Percentiles rank a stretch among this genome's conserved stretches.
These are phyloP conservation scores for Sarcophaga rosellei DNA, from an alignment of 2,888 invertebrate species.

Conservation along the genomic window DNA sequence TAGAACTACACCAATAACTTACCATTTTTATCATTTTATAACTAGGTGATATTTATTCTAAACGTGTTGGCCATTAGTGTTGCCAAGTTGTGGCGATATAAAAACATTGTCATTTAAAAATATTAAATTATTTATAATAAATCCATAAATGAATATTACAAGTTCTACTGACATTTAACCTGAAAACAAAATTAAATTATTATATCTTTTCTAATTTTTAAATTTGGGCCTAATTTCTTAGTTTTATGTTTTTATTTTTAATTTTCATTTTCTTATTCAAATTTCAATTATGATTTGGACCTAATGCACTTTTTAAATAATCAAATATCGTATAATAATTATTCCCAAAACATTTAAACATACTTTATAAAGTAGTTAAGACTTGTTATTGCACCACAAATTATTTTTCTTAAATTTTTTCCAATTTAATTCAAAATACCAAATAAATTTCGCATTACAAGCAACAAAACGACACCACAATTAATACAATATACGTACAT, in stretches of 20 bases:
- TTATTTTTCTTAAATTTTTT: conserved; percentile 27
- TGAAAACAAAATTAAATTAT: conserved; percentile 33
- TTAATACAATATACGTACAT: neutral
- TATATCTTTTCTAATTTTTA: conserved; percentile 13
- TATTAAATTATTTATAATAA: too few species aligned
- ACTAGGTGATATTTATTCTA: too few species aligned
- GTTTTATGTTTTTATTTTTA: conserved; percentile 1
- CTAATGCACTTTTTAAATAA: conserved; percentile 49
- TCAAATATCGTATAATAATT: conserved; percentile 29
- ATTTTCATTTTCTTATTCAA: conserved; percentile 1
- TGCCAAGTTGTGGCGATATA: neutral
- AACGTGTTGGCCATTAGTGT: neutral
- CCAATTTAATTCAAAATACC: conserved; percentile 17
- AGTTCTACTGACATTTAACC: conserved; percentile 59
- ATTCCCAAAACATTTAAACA: conserved; percentile 23
- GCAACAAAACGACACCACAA: conserved; percentile 7
- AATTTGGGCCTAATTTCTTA: conserved; percentile 27
- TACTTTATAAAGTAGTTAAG: conserved; percentile 52
- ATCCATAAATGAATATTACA: neutral
- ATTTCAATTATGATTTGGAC: neutral
- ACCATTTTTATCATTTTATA: too few species aligned
- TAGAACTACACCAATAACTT: too few species aligned
- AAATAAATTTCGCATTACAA: neutral
- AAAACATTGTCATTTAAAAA: neutral
- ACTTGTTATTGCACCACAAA: conserved; percentile 56